phyloP scores from a whole-genome alignment of 2,113 vertebrate genomes.

The Bos taurus region DNA sequence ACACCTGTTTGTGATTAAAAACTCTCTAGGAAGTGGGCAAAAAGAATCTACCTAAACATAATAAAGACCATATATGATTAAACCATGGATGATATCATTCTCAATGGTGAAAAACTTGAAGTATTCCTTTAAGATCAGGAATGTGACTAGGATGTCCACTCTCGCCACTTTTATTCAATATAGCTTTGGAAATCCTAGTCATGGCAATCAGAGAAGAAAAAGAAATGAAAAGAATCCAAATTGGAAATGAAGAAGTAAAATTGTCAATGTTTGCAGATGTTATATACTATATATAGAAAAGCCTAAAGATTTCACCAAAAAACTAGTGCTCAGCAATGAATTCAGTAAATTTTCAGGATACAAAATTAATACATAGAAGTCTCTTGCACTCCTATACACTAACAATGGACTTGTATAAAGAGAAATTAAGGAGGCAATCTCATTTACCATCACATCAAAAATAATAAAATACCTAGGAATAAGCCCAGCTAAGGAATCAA shows the following conservation, averaged over 20 bases:
- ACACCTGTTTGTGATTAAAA: neutral
- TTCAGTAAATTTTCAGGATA: neutral
- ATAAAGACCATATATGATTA: neutral
- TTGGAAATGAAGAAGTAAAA: neutral
- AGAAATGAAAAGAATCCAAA: neutral
- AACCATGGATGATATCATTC: neutral
- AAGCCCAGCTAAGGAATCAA: neutral
- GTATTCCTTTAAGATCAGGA: neutral
- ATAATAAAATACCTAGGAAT: neutral
- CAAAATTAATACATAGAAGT: neutral
- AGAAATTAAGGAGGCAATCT: neutral
- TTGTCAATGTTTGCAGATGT: neutral
- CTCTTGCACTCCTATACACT: neutral
- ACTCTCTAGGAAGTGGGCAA: neutral
- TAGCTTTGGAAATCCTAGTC: neutral
- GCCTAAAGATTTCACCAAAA: neutral
- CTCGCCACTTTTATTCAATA: neutral
- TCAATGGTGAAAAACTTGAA: neutral
- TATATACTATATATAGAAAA: neutral
- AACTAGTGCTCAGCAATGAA: neutral
- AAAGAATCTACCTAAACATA: neutral
- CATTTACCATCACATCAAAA: neutral
- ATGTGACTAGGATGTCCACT: neutral
- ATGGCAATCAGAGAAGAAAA: neutral
- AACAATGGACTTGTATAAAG: neutral